Percentiles rank a stretch among this genome's conserved stretches.
Conservation (phyloP, 2,797 vertebrate species). For the Nyctibius grandis region DNA sequence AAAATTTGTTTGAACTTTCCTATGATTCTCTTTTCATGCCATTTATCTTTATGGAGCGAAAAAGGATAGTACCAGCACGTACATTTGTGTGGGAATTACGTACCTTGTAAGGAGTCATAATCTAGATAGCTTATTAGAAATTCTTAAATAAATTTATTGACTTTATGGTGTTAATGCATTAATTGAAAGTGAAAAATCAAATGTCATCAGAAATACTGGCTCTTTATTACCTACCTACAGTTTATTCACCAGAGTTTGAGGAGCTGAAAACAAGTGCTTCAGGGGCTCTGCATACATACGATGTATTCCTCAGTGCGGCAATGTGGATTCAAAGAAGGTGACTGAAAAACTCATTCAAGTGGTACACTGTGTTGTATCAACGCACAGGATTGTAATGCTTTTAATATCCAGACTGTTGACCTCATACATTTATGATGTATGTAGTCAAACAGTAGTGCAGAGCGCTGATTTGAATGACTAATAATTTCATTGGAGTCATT, state of each 20-base stretch:
- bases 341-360: background rate
- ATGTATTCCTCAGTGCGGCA: background rate
- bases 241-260: background rate
- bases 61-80: background rate
- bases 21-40: background rate
- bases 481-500: background rate
- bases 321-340: background rate
- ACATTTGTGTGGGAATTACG: accelerated
- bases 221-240: background rate
- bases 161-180: background rate
- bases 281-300: background rate
- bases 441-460: background rate
- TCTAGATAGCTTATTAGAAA: background rate
- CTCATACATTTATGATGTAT: background rate
- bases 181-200: background rate
- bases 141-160: background rate
- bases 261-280: background rate
- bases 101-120: background rate
- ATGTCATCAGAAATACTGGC: background rate
- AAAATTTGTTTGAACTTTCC: background rate
- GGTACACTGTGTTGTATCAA: background rate
- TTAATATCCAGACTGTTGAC: background rate
- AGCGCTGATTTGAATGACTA: background rate
- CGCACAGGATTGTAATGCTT: background rate
- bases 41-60: background rate